Evolutionary conservation across 1,140 invertebrate genomes (phyloP).

Genomic region (Euura saliciscinereae): DNA sequence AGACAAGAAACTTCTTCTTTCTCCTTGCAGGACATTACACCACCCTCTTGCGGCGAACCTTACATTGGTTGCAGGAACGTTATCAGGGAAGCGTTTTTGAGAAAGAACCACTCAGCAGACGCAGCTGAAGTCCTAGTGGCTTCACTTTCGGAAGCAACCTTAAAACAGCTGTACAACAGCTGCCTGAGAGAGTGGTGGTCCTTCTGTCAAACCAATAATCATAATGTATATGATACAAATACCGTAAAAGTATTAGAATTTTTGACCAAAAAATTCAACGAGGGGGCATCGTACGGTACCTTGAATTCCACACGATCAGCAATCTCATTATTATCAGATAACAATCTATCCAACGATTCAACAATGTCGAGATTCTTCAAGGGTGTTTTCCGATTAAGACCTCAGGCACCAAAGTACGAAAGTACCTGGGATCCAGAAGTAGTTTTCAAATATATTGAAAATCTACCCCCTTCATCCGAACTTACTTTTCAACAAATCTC

Average conservation of each 20-base stretch:
- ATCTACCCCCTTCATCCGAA: neutral
- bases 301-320: slow-evolving; percentile 31
- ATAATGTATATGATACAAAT: slow-evolving; percentile 14
- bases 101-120: slow-evolving; percentile 18
- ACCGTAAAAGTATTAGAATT: slow-evolving; percentile 17
- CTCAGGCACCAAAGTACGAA: slow-evolving; percentile 13
- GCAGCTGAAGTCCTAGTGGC: slow-evolving; percentile 24
- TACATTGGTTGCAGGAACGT: slow-evolving; percentile 26
- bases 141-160: slow-evolving; percentile 34
- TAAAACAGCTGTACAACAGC: slow-evolving; percentile 39
- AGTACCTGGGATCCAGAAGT: slow-evolving; percentile 15
- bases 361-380: slow-evolving; percentile 36
- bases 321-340: slow-evolving; percentile 23
- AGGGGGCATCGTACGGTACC: slow-evolving; percentile 32
- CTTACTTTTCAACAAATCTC: slow-evolving; percentile 9
- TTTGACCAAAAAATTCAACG: slow-evolving; percentile 24
- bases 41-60: slow-evolving; percentile 20
- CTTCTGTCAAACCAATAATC: slow-evolving; percentile 21
- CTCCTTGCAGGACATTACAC: neutral
- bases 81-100: slow-evolving; percentile 24
- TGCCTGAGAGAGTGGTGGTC: slow-evolving; percentile 25
- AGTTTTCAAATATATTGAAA: slow-evolving; percentile 18
- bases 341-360: slow-evolving; percentile 19
- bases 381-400: slow-evolving; percentile 23
- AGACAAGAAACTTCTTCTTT: no score